These are phyloP conservation scores for Sisor rabdophorus DNA, from an alignment of 2,113 vertebrate genomes.

Conservation along the genomic window DNA sequence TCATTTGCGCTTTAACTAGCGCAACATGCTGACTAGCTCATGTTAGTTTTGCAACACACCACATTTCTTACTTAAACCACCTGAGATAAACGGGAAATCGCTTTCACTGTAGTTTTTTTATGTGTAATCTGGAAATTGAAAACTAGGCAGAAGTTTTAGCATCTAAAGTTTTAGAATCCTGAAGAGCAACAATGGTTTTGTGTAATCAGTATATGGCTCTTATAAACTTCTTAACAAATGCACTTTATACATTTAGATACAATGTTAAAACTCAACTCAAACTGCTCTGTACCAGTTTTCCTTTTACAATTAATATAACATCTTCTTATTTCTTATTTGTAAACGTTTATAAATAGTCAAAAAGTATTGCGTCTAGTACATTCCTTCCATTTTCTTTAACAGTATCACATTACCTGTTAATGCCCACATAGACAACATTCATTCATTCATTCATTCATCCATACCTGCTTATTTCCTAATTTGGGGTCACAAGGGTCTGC, in stretches of 20 bases:
- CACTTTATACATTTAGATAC: background rate
- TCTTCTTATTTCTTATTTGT: no score
- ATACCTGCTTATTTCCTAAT: no score
- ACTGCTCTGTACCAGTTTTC: no score
- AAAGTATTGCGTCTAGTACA: no score
- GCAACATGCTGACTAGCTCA: background rate
- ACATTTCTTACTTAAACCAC: background rate
- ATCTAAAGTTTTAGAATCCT: background rate
- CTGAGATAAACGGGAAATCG: background rate
- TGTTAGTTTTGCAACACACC: background rate
- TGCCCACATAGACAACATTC: no score
- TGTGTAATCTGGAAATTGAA: background rate
- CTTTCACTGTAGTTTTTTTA: background rate
- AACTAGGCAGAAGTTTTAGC: no score
- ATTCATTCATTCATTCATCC: no score
- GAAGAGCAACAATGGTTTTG: background rate
- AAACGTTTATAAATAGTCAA: no score
- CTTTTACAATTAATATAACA: no score
- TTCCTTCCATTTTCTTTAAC: no score
- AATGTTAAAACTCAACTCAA: accelerated
- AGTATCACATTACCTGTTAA: no score
- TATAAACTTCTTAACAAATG: background rate
- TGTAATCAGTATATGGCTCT: background rate
- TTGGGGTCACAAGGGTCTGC: no score
- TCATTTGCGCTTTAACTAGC: background rate